Conservation (phyloP, 2,113 vertebrate species). For the Mastomys natalensis region DNA sequence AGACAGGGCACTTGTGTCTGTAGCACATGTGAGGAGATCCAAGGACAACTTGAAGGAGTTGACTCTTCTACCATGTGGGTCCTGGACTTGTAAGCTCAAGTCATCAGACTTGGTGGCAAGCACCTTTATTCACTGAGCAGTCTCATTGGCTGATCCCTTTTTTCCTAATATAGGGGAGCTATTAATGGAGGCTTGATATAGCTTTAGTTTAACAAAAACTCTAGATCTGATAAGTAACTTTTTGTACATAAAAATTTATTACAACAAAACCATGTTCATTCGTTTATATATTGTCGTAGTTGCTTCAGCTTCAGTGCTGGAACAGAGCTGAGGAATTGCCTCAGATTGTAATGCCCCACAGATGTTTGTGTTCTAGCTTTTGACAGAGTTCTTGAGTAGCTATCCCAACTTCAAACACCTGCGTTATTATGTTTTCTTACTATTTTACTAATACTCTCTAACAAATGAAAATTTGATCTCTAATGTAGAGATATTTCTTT, state of each 20-base stretch:
- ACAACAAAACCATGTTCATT: not conserved
- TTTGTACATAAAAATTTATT: slow-evolving; percentile 53
- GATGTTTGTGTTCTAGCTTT: slow-evolving; percentile 28
- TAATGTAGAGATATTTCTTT: slow-evolving; percentile 64
- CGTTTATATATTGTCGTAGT: not conserved
- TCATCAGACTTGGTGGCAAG: not conserved
- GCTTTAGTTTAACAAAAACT: not conserved
- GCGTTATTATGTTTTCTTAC: slow-evolving; percentile 56
- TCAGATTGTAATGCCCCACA: not conserved
- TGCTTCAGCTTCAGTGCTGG: not conserved
- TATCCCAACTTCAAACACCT: not conserved
- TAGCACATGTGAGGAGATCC: not conserved
- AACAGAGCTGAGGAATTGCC: not conserved
- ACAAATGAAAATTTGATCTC: slow-evolving; percentile 43
- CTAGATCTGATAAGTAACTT: not conserved
- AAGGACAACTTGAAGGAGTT: not conserved
- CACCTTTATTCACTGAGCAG: not conserved
- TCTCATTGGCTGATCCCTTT: not conserved
- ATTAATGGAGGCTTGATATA: not conserved
- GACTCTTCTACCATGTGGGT: not conserved
- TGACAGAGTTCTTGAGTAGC: slow-evolving; percentile 30
- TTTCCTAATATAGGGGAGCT: not conserved
- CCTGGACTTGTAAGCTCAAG: not conserved
- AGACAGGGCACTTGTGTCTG: not conserved
- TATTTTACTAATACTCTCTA: not conserved